Conservation (phyloP, 2,797 vertebrate genomes). For the Steatocranus sp. region DNA sequence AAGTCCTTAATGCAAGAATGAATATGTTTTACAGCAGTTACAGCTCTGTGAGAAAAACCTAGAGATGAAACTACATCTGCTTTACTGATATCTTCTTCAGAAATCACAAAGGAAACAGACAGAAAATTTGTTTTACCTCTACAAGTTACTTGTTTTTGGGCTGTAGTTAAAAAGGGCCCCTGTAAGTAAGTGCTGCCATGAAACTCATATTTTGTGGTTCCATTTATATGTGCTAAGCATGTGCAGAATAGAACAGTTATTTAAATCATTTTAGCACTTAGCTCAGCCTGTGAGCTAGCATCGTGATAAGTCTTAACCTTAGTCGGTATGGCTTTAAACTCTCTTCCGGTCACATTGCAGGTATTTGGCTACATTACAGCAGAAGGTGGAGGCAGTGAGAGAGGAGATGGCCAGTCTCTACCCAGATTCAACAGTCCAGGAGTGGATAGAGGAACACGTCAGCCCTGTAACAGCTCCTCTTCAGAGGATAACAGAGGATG, state of each 20-base stretch:
- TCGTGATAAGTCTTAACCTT: not conserved
- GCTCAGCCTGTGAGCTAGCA: not conserved
- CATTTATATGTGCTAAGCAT: not conserved
- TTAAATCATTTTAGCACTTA: not conserved
- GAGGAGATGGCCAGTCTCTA: conserved; percentile 81
- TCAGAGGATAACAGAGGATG: conserved; percentile 77
- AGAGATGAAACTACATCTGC: not conserved
- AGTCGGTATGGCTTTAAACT: not conserved
- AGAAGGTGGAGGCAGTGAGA: conserved; percentile 71
- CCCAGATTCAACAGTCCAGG: conserved; percentile 76
- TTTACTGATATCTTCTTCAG: not conserved
- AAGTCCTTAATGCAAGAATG: not conserved
- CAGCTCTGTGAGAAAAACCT: not conserved
- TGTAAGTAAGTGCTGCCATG: not conserved
- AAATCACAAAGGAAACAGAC: not conserved
- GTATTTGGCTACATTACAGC: conserved; percentile 74
- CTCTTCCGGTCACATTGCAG: conserved; percentile 55
- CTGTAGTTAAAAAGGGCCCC: not conserved
- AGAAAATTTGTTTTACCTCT: not conserved
- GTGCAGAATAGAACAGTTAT: not conserved
- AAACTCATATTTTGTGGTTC: not conserved
- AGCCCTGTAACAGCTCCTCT: conserved; percentile 76
- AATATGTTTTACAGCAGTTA: not conserved
- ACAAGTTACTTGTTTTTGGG: not conserved
- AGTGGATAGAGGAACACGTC: conserved; percentile 91